These are phyloP conservation scores for Cantharis flavilabris DNA, from an alignment of 2,888 invertebrate genomes.

Conservation along the genomic window DNA sequence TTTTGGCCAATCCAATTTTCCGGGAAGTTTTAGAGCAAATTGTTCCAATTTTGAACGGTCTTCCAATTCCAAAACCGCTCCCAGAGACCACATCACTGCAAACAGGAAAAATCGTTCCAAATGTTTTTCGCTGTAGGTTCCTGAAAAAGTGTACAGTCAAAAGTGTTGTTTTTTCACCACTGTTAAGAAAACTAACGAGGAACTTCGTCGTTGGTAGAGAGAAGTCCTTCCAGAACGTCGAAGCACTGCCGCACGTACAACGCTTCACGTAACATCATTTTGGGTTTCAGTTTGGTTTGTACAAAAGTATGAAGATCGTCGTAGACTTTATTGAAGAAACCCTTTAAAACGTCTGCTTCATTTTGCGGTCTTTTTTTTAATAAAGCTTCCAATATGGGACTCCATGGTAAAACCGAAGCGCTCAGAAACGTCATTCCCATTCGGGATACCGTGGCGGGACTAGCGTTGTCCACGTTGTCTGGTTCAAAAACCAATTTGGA, in stretches of 20 bases:
- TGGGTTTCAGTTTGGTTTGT: constrained; percentile 69
- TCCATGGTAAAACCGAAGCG: constrained; percentile 83
- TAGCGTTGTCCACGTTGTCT: constrained; percentile 89
- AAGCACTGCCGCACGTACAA: constrained; percentile 81
- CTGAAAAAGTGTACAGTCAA: neutral
- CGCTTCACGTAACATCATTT: constrained; percentile 82
- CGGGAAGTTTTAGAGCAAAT: constrained; percentile 68
- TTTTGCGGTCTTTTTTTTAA: constrained; percentile 64
- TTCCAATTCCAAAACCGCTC: constrained; percentile 78
- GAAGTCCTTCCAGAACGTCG: constrained; percentile 76
- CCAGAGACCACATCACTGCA: constrained; percentile 86
- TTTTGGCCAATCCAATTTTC: constrained; percentile 77
- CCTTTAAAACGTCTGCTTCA: constrained; percentile 66
- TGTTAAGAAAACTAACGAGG: constrained; percentile 37
- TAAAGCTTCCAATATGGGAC: constrained; percentile 81
- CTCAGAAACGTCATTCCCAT: constrained; percentile 93
- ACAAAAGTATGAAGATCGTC: constrained; percentile 73
- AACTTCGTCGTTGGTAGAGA: constrained; percentile 52
- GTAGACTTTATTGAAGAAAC: constrained; percentile 73
- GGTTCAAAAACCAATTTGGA: constrained; percentile 88
- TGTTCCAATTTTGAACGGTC: constrained; percentile 74
- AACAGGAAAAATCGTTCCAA: constrained; percentile 80
- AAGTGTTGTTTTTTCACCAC: neutral
- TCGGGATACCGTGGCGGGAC: constrained; percentile 87
- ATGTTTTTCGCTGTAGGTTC: constrained; percentile 62